A percentile compares a stretch with the other conserved stretches of the same genome.
phyloP scores from a whole-genome alignment of 2,888 invertebrate species.

The Pseudanteris insignis region DNA sequence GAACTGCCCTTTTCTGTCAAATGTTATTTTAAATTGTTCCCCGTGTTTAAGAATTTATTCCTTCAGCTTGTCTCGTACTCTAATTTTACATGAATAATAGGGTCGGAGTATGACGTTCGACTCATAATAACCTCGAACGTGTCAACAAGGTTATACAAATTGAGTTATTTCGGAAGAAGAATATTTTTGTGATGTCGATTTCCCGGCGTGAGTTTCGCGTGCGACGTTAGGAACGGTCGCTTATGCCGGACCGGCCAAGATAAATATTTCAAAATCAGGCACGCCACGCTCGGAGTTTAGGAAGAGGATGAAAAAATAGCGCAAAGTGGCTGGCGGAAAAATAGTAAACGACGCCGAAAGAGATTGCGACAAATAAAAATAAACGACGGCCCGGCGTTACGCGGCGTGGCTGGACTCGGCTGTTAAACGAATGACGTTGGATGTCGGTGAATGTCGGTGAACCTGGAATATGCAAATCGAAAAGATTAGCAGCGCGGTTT shows the following conservation, averaged over 20 bases:
- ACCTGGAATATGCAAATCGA: constrained; percentile 42
- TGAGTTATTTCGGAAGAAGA: constrained; percentile 12
- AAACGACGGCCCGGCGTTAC: too few species aligned
- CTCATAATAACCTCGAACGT: constrained; percentile 12
- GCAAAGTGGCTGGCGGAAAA: too few species aligned
- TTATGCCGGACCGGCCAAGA: constrained; percentile 26
- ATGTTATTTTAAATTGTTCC: too few species aligned
- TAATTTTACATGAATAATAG: constrained; percentile 6
- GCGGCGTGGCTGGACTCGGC: too few species aligned
- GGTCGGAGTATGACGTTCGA: not conserved
- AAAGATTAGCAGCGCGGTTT: constrained; percentile 32
- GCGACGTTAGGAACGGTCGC: constrained; percentile 6
- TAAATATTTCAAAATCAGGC: constrained; percentile 36
- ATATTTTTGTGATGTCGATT: constrained; percentile 12
- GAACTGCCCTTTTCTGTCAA: too few species aligned
- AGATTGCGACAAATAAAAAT: too few species aligned
- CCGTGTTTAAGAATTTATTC: too few species aligned
- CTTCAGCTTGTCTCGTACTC: too few species aligned
- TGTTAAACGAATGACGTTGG: too few species aligned
- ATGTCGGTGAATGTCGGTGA: constrained; percentile 44
- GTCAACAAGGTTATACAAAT: constrained; percentile 22
- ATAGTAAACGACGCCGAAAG: too few species aligned
- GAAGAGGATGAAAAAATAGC: too few species aligned
- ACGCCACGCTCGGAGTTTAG: too few species aligned
- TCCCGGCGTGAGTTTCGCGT: constrained; percentile 15